Evolutionary conservation across 2,888 invertebrate species (phyloP), one percentile per base, ranked within the genome.

Genomic region (Drosophila cognata): DNA sequence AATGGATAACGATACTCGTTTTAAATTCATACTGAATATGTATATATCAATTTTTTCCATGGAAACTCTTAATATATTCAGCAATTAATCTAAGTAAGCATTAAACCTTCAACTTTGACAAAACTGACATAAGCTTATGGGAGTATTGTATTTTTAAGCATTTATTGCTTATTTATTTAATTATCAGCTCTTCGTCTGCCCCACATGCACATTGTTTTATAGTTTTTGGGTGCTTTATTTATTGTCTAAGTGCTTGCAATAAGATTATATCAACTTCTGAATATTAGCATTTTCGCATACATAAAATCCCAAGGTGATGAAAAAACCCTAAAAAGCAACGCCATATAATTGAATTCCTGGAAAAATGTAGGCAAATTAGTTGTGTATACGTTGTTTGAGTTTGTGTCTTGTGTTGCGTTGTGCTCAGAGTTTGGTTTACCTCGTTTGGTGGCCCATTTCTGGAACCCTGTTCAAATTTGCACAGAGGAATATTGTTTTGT

Each of bases 401-500:
- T 53, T 64, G 79, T 55, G 33, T 59, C 46, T 46, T 46, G 16
- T 46, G 46, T 25, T 41, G 33, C 53, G 46, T 53, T 43, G 57
- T 53, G 51, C 16, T 59, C n/a, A 33, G 38, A 51, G 28, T 64
- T 66, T 29, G 53, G 58, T 25, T 66, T 60, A 31, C 71, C 89
- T 82, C 64, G 66, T 82, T 70, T 77, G 82, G 82, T 86, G 84
- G 83, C 90, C 87, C 63, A 75, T 78, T 74, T 77, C 55, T 59
- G 53, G 56, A 60, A 28, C 53, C 58, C 51, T 61, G 74, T 55
- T 67, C 46, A 75, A 87, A 87, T 81, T 87, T 84, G 90, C 78
- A 67, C 78, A 73, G 65, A 72, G 69, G 80, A 85, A 91, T 90
- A 90, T 91, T 90, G 91, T 90, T 90, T 90, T 90, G 89, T 90